phyloP scores from a whole-genome alignment of 2,797 vertebrate genomes.

The Atherinosoma microstoma region DNA sequence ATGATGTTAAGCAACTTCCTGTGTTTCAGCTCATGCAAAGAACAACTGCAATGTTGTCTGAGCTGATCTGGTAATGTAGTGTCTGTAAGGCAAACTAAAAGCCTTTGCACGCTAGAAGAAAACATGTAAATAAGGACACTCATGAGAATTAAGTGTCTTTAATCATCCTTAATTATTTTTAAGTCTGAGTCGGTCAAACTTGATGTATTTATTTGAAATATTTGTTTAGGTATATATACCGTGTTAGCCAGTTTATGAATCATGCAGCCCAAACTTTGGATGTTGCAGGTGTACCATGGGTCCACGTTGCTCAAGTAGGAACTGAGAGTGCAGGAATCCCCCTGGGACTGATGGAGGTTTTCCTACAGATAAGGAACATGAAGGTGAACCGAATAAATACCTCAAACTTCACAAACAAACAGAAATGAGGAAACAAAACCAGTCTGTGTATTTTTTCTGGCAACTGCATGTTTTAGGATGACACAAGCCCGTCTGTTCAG shows the following conservation, averaged over 20 bases:
- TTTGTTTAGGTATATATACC: conserved; percentile 76
- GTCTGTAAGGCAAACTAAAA: not conserved
- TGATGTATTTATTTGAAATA: too few species aligned
- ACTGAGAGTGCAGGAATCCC: conserved; percentile 85
- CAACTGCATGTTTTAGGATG: too few species aligned
- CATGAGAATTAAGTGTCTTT: not conserved
- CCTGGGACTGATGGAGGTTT: conserved; percentile 26
- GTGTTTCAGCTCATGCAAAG: conserved; percentile 15
- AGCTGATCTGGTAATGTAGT: not conserved
- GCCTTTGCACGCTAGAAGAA: not conserved
- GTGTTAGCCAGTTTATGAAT: conserved; percentile 91
- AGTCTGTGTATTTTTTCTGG: not conserved
- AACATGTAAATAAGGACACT: not conserved
- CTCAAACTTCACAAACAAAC: not conserved
- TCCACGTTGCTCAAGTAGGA: conserved; percentile 90
- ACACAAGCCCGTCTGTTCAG: too few species aligned
- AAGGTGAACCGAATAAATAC: conserved; percentile 22
- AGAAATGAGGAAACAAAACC: not conserved
- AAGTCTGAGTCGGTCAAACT: not conserved
- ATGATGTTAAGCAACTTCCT: conserved; percentile 48
- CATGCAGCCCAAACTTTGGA: conserved; percentile 87
- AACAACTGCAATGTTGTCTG: not conserved
- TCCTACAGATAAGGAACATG: conserved; percentile 72
- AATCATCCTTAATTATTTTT: not conserved
- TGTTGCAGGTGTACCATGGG: conserved; percentile 92